These are phyloP conservation scores for Zonitis immaculata DNA, from an alignment of 2,888 invertebrate genomes.

Conservation along the genomic window DNA sequence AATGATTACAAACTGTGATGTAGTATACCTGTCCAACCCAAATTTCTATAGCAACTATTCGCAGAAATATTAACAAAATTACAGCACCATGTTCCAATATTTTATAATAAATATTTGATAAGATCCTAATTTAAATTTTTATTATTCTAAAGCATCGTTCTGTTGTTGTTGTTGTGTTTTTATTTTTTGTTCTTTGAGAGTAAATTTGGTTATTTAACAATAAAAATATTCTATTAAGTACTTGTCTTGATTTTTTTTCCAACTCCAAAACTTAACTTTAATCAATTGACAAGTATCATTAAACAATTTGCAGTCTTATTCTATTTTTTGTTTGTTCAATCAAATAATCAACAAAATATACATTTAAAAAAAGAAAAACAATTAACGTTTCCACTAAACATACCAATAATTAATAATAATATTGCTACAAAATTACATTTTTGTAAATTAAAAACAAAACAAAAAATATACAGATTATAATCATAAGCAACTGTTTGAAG, in stretches of 20 bases:
- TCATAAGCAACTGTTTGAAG: conserved; percentile 24
- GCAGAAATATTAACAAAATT: background rate
- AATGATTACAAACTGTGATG: conserved; percentile 1
- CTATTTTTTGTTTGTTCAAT: conserved; percentile 23
- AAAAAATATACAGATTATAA: conserved; percentile 13
- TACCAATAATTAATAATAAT: conserved; percentile 27
- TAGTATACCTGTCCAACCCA: conserved; percentile 1
- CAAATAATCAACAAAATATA: conserved; percentile 22
- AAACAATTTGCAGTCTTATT: conserved; percentile 15
- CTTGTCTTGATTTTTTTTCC: background rate
- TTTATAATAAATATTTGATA: background rate
- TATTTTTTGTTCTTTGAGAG: background rate
- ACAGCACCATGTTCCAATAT: background rate
- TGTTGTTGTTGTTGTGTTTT: background rate
- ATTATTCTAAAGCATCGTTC: background rate
- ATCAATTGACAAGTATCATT: conserved; percentile 20
- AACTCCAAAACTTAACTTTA: too few relatives aligned
- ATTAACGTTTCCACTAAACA: conserved; percentile 17
- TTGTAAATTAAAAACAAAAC: conserved; percentile 23
- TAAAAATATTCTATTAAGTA: background rate
- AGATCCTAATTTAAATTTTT: background rate
- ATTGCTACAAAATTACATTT: conserved; percentile 36
- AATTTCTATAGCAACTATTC: background rate
- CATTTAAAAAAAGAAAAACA: too few relatives aligned
- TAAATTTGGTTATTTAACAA: too few relatives aligned